phyloP scores from a whole-genome alignment of 2,113 vertebrate genomes.

The Panthera uncia region DNA sequence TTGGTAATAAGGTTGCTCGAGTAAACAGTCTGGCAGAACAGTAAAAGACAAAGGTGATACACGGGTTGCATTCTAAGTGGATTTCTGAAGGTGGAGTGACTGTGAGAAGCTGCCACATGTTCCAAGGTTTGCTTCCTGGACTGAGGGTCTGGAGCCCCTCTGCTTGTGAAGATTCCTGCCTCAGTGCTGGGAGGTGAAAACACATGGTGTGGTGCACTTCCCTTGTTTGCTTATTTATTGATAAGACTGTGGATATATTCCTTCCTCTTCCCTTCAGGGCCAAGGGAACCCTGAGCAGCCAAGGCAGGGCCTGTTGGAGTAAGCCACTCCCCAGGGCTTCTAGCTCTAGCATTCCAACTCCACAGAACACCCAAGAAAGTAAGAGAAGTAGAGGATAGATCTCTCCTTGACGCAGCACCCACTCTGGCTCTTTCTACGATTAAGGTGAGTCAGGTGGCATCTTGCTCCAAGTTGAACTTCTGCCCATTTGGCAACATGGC shows the following conservation, averaged over 20 bases:
- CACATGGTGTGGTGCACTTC: not conserved
- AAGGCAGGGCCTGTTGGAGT: not conserved
- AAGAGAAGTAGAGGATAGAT: not conserved
- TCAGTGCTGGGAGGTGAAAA: no score
- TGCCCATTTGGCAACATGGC: not conserved
- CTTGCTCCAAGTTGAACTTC: not conserved
- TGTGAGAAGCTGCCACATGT: not conserved
- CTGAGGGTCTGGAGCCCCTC: not conserved
- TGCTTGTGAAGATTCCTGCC: not conserved
- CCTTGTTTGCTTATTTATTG: not conserved
- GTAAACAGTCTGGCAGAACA: conserved; percentile 42
- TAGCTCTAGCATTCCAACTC: not conserved
- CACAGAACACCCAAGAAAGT: not conserved
- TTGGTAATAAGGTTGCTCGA: conserved; percentile 44
- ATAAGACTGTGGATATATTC: not conserved
- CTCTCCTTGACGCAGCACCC: not conserved
- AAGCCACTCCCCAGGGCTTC: fast-evolving
- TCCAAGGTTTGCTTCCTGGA: not conserved
- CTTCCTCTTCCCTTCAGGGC: not conserved
- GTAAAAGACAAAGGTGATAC: conserved; percentile 29
- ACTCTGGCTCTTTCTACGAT: not conserved
- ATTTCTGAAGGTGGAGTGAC: not conserved
- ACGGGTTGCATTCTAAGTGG: conserved; percentile 25
- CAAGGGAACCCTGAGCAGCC: not conserved
- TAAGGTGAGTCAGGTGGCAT: not conserved